A percentile compares a stretch with the other conserved stretches of the same genome.
Conservation (phyloP, 2,797 vertebrate species). For the Argya squamiceps region DNA sequence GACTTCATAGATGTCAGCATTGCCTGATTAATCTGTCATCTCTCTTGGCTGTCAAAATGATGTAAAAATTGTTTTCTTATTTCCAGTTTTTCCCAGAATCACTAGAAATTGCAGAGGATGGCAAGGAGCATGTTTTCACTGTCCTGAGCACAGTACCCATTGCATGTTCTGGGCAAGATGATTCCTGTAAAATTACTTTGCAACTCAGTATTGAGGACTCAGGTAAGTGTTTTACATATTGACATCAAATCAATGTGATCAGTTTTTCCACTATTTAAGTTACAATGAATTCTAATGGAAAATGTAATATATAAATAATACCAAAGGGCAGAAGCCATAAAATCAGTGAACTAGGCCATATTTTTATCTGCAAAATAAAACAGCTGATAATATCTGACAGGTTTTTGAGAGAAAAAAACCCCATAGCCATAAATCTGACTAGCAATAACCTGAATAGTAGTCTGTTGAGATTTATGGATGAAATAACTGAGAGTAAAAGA, state of each 20-base stretch:
- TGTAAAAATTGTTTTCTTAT: not conserved
- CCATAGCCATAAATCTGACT: not conserved
- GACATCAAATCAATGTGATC: not conserved
- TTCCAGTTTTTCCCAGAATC: conserved; percentile 81
- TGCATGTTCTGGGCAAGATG: conserved; percentile 67
- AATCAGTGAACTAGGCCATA: not conserved
- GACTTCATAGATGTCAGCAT: not conserved
- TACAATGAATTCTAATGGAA: not conserved
- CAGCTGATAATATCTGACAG: not conserved
- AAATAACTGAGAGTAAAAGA: not conserved
- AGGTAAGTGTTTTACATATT: conserved; percentile 69
- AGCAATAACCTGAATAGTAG: not conserved
- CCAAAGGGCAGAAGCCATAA: not conserved
- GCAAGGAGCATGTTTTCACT: conserved; percentile 75
- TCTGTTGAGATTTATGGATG: not conserved
- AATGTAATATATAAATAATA: not conserved
- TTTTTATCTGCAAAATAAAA: not conserved
- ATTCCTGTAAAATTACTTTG: conserved; percentile 78
- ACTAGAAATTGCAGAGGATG: conserved; percentile 80
- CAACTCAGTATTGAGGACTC: conserved; percentile 75
- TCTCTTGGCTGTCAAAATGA: not conserved
- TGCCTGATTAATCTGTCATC: not conserved
- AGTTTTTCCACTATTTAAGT: not conserved
- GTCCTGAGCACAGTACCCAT: conserved; percentile 81
- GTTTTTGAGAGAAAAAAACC: not conserved